A percentile compares a stretch with the other conserved stretches of the same genome.
Conservation (phyloP, 2,113 vertebrate species). For the Scytalopus superciliaris region DNA sequence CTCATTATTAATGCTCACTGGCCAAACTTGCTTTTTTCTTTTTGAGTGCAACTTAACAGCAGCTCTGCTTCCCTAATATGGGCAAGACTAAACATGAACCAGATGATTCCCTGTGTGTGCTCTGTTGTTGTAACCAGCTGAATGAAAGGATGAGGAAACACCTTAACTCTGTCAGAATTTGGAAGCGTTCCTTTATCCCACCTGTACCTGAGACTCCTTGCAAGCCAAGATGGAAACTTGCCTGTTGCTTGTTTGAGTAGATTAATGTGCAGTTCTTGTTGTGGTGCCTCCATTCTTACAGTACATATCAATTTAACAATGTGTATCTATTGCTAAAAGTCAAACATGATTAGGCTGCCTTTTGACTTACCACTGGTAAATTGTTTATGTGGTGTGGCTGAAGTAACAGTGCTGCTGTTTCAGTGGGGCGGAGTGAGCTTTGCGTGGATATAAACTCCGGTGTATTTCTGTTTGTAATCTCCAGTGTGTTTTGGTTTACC, state of each 20-base stretch:
- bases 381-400: neutral
- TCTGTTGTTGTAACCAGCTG: neutral
- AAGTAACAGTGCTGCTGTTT: neutral
- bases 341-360: neutral
- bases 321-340: neutral
- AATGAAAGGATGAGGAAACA: conserved; percentile 3
- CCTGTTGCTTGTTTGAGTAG: neutral
- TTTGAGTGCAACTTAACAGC: neutral
- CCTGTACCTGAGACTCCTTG: neutral
- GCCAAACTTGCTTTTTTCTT: neutral
- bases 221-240: neutral
- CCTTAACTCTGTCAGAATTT: neutral
- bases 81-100: conserved; percentile 8
- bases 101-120: neutral
- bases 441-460: neutral
- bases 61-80: neutral
- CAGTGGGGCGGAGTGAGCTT: neutral
- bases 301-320: neutral
- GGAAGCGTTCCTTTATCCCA: neutral
- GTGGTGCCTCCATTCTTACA: neutral
- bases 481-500: conserved; percentile 21
- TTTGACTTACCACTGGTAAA: neutral
- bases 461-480: neutral
- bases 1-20: neutral
- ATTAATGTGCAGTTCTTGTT: neutral